Percentiles rank a stretch among this genome's conserved stretches.
These are phyloP conservation scores for Panagrolaimus sp. DNA, from an alignment of 1,140 invertebrate genomes.

Conservation along the genomic window DNA sequence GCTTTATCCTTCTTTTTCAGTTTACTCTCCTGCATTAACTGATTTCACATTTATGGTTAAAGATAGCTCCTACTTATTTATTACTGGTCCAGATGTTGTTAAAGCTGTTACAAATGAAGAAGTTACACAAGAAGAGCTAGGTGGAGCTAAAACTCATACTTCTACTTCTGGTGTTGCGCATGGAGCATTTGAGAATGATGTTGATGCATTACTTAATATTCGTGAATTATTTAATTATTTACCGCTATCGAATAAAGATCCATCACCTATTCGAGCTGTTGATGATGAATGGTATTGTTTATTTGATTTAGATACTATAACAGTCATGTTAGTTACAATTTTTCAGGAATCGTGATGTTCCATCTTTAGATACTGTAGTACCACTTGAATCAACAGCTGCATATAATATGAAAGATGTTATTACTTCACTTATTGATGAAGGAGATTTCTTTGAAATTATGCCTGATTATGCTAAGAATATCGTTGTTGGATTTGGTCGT, in stretches of 20 bases:
- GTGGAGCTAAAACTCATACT: conserved; percentile 70
- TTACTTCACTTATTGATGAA: conserved; percentile 65
- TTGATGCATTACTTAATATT: conserved; percentile 66
- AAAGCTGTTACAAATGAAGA: conserved; percentile 72
- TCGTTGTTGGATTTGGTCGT: conserved; percentile 68
- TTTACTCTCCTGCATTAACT: conserved; percentile 66
- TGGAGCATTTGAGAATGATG: conserved; percentile 69
- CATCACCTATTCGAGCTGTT: conserved; percentile 64
- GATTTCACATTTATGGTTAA: conserved; percentile 73
- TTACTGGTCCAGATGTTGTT: conserved; percentile 72
- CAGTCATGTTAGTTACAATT: too few relatives aligned
- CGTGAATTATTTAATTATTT: conserved; percentile 67
- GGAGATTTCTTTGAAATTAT: conserved; percentile 71
- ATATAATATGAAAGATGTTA: conserved; percentile 68
- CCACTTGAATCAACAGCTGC: conserved; percentile 67
- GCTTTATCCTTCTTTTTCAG: conserved; percentile 59
- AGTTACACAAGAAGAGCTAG: conserved; percentile 70
- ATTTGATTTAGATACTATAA: conserved; percentile 46
- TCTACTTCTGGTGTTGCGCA: conserved; percentile 65
- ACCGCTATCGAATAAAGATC: conserved; percentile 66
- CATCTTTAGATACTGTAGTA: conserved; percentile 67
- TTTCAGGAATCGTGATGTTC: conserved; percentile 62
- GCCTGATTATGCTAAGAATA: conserved; percentile 71
- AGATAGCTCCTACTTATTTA: conserved; percentile 71
- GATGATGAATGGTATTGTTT: conserved; percentile 63